Percentiles rank a stretch among this genome's conserved stretches.
phyloP scores from a whole-genome alignment of 2,888 invertebrate species.

The Drosophila eohydei region DNA sequence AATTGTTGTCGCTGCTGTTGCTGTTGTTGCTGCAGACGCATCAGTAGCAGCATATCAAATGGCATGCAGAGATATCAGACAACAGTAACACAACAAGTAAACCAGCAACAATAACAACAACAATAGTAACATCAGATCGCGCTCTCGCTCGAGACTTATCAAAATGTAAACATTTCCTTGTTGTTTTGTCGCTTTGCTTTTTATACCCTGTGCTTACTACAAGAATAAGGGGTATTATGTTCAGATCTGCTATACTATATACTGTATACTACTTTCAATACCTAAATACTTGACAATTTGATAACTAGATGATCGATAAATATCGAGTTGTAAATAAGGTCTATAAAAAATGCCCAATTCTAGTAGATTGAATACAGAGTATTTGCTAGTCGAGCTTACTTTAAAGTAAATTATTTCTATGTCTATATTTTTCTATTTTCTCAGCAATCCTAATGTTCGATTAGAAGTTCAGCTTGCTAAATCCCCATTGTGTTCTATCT shows the following conservation, averaged over 20 bases:
- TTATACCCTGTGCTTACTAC: neutral
- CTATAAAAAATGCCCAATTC: neutral
- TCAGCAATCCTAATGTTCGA: neutral
- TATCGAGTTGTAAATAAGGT: neutral
- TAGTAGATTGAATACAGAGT: neutral
- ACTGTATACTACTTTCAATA: no score
- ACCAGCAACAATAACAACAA: neutral
- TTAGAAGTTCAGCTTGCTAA: neutral
- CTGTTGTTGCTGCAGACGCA: neutral
- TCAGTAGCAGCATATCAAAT: conserved; percentile 16
- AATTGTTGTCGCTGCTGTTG: conserved; percentile 27
- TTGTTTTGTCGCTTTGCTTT: conserved; percentile 16
- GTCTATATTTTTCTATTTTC: no score
- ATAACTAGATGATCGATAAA: neutral
- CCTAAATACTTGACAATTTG: no score
- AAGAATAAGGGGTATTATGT: neutral
- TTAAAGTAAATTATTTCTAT: neutral
- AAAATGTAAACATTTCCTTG: conserved; percentile 56
- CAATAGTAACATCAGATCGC: conserved; percentile 3
- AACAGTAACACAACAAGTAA: conserved; percentile 3
- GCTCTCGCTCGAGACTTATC: conserved; percentile 47
- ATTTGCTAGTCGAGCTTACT: neutral
- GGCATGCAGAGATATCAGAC: conserved; percentile 40
- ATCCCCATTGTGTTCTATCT: neutral
- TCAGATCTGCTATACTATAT: neutral